These are phyloP conservation scores for Nomada ruficornis DNA, from an alignment of 2,888 invertebrate genomes.

Conservation along the genomic window DNA sequence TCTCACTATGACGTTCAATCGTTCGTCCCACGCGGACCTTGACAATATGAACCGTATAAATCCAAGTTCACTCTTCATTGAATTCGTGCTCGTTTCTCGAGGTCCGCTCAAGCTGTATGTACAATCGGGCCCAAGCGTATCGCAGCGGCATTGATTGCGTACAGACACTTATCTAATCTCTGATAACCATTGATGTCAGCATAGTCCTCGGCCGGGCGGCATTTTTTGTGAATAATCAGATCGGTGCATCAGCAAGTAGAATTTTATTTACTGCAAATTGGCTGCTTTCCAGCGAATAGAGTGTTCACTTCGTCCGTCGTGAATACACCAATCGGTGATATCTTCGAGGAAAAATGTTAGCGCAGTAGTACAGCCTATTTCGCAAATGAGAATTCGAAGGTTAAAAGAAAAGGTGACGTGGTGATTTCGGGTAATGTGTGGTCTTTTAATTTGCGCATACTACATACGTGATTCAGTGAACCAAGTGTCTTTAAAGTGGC, in stretches of 20 bases:
- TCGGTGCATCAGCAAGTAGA: not conserved
- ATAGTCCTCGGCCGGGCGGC: not conserved
- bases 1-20: too few relatives aligned
- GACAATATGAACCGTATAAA: not conserved
- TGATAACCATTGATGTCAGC: slow-evolving; percentile 32
- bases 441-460: not conserved
- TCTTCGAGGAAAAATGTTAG: not conserved
- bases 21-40: not conserved
- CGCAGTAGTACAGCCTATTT: not conserved
- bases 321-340: not conserved
- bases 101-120: not conserved
- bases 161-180: slow-evolving; percentile 62
- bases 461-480: too few relatives aligned
- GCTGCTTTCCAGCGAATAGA: not conserved
- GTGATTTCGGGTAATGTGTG: not conserved
- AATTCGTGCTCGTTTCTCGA: not conserved
- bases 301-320: not conserved
- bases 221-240: slow-evolving; percentile 27
- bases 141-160: slow-evolving; percentile 35
- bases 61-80: not conserved
- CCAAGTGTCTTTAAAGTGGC: too few relatives aligned
- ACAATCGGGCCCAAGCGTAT: slow-evolving; percentile 12
- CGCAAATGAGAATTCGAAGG: not conserved
- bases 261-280: slow-evolving; percentile 19
- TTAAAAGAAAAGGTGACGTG: not conserved